These are phyloP conservation scores for Danio jaintianensis DNA, from an alignment of 2,797 vertebrate species.

Conservation along the genomic window DNA sequence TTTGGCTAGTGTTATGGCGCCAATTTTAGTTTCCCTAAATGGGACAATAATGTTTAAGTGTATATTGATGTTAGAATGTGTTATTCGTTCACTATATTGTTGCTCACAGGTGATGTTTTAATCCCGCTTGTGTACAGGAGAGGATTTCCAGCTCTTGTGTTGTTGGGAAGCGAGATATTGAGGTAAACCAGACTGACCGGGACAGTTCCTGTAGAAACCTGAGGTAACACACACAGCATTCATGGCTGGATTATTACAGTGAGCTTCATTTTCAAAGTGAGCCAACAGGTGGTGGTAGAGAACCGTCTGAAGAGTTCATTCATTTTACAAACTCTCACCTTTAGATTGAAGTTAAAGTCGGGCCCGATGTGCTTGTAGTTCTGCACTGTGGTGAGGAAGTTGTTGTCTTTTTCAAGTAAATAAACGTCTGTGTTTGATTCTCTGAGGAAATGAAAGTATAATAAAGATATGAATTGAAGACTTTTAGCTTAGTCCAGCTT, in stretches of 20 bases:
- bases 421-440: slow-evolving; percentile 81
- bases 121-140: slow-evolving; percentile 82
- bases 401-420: slow-evolving; percentile 75
- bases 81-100: not conserved
- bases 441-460: slow-evolving; percentile 66
- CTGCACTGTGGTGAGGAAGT: slow-evolving; percentile 71
- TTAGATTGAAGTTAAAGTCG: slow-evolving; percentile 81
- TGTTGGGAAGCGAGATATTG: slow-evolving; percentile 75
- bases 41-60: too few relatives aligned
- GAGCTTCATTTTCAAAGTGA: not conserved
- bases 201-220: slow-evolving; percentile 82
- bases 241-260: not conserved
- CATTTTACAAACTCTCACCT: slow-evolving; percentile 74
- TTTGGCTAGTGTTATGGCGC: too few relatives aligned
- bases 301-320: not conserved
- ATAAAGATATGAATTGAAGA: not conserved
- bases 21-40: too few relatives aligned
- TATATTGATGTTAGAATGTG: not conserved
- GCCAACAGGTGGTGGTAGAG: not conserved
- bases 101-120: slow-evolving; percentile 66
- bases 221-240: slow-evolving; percentile 33
- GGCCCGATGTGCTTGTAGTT: slow-evolving; percentile 83
- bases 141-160: slow-evolving; percentile 76
- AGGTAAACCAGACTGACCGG: slow-evolving; percentile 77
- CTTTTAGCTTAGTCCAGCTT: not conserved